phyloP scores from a whole-genome alignment of 2,113 vertebrate genomes.

The Cheilinus undulatus region DNA sequence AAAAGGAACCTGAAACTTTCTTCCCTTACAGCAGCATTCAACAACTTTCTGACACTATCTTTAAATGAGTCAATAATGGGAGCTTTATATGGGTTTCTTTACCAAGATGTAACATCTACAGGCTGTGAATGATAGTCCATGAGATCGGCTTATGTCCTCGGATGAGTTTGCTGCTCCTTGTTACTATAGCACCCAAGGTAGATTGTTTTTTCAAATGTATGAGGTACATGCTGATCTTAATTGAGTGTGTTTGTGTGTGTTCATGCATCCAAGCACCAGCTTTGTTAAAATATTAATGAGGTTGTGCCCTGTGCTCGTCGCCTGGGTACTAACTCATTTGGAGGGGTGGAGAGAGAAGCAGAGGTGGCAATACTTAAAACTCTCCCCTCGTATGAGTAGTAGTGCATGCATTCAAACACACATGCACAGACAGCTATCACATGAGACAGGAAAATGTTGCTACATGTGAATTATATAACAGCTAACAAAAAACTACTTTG shows the following conservation, averaged over 20 bases:
- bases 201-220: slow-evolving; percentile 68
- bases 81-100: neutral
- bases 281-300: slow-evolving; percentile 78
- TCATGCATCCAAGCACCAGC: slow-evolving; percentile 46
- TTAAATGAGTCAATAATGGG: neutral
- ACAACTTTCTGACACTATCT: neutral
- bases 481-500: slow-evolving; percentile 12
- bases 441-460: slow-evolving; percentile 32
- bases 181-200: slow-evolving; percentile 55
- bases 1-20: neutral
- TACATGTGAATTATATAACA: slow-evolving; percentile 19
- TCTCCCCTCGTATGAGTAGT: slow-evolving; percentile 18
- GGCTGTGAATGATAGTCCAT: slow-evolving; percentile 6
- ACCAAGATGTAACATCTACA: neutral
- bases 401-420: slow-evolving; percentile 18
- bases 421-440: slow-evolving; percentile 31
- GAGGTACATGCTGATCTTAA: slow-evolving; percentile 44
- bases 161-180: slow-evolving; percentile 51
- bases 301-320: slow-evolving; percentile 57
- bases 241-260: slow-evolving; percentile 34
- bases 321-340: slow-evolving; percentile 46
- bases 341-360: slow-evolving; percentile 31
- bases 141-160: slow-evolving; percentile 28
- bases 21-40: neutral
- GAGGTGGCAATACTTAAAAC: slow-evolving; percentile 58